Conservation (phyloP, 1,140 invertebrate species). For the Psilanteris sp. region DNA sequence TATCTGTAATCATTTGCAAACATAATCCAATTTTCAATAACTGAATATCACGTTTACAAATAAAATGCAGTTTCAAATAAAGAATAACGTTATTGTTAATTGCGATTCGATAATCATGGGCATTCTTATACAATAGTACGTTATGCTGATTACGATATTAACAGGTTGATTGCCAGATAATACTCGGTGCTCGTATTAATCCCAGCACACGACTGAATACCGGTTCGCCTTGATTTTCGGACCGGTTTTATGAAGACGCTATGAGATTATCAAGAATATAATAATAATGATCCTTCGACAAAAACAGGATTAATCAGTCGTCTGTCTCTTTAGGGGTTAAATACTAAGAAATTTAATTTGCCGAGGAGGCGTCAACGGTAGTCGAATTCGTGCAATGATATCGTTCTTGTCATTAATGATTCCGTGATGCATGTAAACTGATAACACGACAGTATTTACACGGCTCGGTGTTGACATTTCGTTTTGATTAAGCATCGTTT, state of each 20-base stretch:
- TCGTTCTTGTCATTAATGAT: constrained; percentile 9
- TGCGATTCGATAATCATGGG: constrained; percentile 19
- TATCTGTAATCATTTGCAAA: too few relatives aligned
- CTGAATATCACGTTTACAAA: neutral
- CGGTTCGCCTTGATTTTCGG: constrained; percentile 63
- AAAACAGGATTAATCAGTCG: constrained; percentile 11
- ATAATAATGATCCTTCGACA: constrained; percentile 21
- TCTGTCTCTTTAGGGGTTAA: constrained; percentile 9
- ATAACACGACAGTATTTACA: constrained; percentile 29
- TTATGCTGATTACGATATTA: constrained; percentile 56
- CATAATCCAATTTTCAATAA: neutral
- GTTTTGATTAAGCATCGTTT: neutral
- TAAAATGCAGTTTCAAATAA: neutral
- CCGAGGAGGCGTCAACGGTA: neutral
- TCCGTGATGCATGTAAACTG: constrained; percentile 1
- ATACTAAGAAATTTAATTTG: constrained; percentile 26
- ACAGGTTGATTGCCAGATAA: constrained; percentile 63
- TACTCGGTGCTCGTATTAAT: constrained; percentile 49
- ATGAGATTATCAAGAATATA: constrained; percentile 45
- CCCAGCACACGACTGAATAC: constrained; percentile 40
- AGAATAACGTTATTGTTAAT: constrained; percentile 6
- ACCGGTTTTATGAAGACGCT: constrained; percentile 58
- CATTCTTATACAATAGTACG: constrained; percentile 46
- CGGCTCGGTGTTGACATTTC: constrained; percentile 11
- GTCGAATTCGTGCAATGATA: neutral